These are phyloP conservation scores for Cryptotermes secundus DNA, from an alignment of 1,140 invertebrate genomes.

Conservation along the genomic window DNA sequence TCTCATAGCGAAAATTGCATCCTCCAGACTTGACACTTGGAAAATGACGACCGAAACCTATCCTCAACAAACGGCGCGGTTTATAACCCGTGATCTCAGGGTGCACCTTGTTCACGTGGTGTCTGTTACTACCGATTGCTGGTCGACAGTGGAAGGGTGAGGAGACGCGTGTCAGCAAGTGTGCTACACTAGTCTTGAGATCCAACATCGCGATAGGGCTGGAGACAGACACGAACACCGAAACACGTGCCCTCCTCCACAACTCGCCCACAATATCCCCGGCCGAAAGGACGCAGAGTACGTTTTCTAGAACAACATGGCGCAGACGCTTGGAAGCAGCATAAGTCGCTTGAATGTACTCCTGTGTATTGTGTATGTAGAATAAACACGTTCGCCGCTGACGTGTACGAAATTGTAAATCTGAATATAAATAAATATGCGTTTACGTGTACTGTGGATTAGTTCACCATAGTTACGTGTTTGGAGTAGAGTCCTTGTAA, in stretches of 20 bases:
- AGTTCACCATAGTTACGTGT: no score
- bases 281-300: neutral
- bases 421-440: no score
- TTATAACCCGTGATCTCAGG: neutral
- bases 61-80: constrained; percentile 20
- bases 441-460: no score
- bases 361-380: no score
- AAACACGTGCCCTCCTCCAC: neutral
- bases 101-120: constrained; percentile 24
- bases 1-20: constrained; percentile 4
- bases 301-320: neutral
- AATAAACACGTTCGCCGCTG: no score
- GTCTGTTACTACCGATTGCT: neutral
- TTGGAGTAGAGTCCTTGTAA: no score
- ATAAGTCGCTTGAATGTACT: neutral
- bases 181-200: constrained; percentile 21
- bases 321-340: neutral
- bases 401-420: no score
- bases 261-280: neutral
- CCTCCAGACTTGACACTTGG: neutral
- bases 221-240: neutral
- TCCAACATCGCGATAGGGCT: neutral
- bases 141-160: constrained; percentile 14
- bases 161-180: constrained; percentile 1
- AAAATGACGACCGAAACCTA: constrained; percentile 12